Conservation (phyloP, 2,888 invertebrate species). For the Megalurothrips usitatus region DNA sequence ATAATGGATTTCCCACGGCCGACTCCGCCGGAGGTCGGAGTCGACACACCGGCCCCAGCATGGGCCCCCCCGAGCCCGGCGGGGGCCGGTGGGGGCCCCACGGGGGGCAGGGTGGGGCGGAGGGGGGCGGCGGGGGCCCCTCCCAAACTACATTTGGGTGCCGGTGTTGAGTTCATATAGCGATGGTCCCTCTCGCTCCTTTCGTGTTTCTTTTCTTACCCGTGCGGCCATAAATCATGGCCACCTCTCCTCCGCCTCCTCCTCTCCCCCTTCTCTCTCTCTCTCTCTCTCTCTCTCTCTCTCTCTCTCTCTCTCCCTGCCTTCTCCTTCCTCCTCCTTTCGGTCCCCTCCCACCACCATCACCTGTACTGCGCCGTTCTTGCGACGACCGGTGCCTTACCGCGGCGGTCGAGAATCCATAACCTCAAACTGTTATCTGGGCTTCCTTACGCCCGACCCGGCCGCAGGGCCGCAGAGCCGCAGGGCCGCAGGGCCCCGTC, state of each 20-base stretch:
- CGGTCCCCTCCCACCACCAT: background rate
- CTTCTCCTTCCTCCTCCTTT: background rate
- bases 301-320: background rate
- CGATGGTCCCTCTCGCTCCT: conserved; percentile 19
- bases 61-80: background rate
- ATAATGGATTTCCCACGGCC: conserved; percentile 26
- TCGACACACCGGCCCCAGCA: background rate
- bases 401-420: background rate
- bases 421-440: background rate
- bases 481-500: background rate
- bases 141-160: conserved; percentile 18
- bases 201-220: conserved; percentile 14
- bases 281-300: background rate
- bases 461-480: background rate
- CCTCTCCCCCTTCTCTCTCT: background rate
- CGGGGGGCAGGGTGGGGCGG: background rate
- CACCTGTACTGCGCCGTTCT: too few species aligned
- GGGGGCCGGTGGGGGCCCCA: background rate
- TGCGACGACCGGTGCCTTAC: background rate
- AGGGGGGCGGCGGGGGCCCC: too few species aligned
- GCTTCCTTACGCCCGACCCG: background rate
- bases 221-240: conserved; percentile 11
- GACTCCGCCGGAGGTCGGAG: conserved; percentile 13
- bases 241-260: background rate
- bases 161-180: conserved; percentile 26